A percentile compares a stretch with the other conserved stretches of the same genome.
phyloP scores from a whole-genome alignment of 2,888 invertebrate species.

The Hecatera dysodea region DNA sequence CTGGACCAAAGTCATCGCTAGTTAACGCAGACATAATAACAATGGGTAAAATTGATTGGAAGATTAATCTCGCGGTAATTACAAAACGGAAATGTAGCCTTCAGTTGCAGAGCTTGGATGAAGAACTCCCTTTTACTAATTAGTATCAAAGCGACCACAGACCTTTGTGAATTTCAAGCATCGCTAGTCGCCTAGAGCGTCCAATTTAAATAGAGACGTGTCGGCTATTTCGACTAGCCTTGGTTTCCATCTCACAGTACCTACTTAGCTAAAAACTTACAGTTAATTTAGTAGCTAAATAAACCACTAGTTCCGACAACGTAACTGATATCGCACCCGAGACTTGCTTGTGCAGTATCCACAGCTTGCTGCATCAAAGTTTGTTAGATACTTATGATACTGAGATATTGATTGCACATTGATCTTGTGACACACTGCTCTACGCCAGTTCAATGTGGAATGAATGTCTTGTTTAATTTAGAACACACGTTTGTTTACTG shows the following conservation, averaged over 20 bases:
- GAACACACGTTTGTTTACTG: constrained; percentile 45
- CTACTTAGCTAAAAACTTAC: constrained; percentile 80
- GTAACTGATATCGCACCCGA: constrained; percentile 78
- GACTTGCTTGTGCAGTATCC: constrained; percentile 87
- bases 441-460: constrained; percentile 61
- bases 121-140: constrained; percentile 85
- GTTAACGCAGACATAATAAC: constrained; percentile 45
- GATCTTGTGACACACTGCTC: neutral
- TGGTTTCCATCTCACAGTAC: constrained; percentile 81
- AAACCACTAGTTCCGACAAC: constrained; percentile 75
- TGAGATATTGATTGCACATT: constrained; percentile 75
- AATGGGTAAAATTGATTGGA: constrained; percentile 63
- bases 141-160: constrained; percentile 89
- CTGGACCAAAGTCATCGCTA: constrained; percentile 24
- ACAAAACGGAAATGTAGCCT: constrained; percentile 84
- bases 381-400: constrained; percentile 68
- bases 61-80: constrained; percentile 69
- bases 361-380: constrained; percentile 90
- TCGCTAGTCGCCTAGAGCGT: constrained; percentile 83
- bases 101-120: constrained; percentile 81
- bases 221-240: constrained; percentile 80
- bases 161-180: constrained; percentile 89
- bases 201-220: constrained; percentile 86
- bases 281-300: constrained; percentile 83
- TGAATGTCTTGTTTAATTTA: constrained; percentile 62